Base-by-base conservation (phyloP, 2,113 vertebrate species). In the Rhegmatorhina hoffmannsi region DNA sequence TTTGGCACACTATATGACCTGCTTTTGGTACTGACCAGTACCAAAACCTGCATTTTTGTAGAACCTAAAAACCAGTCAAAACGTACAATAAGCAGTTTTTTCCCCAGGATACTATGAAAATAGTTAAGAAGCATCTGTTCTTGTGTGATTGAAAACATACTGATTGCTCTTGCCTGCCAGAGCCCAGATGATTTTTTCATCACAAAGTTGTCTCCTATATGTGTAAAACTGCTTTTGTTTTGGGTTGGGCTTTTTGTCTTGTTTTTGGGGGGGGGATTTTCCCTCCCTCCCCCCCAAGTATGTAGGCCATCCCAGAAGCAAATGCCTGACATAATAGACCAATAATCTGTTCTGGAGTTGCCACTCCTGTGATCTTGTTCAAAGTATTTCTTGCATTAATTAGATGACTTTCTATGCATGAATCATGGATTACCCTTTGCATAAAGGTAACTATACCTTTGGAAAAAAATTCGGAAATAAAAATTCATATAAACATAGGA, bases 321-420 rank as follows among this genome's bases (percentile, higher is more conserved):
- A 73, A 62, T 46, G 73, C 63, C 64, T 89, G 83, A 86, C 4
- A 36, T 83, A 80, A 92, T 1, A 90, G 44, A 73, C 77, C 59
- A 84, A 46, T 89, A 92, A 92, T 43, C 81, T 79, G 62, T 62
- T 86, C 63, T 36, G 34, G 50, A 78, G 40, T 47, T 81, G 75
- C 94, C 69, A 78, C 78, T 81, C 80, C 38, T 88, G 72, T 87
- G 63, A 85, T 84, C 82, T 79, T 91, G 64, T 97, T 95, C 87
- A 96, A 96, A 96, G 87, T 76, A 92, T 92, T 95, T 94, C 78
- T 91, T 74, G 58, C 85, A 95, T 89, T 95, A 92, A 93, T 18
- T 55, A 96, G 50, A 89, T 90, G 52, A 68, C 63, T 95, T 94
- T 89, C 58, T 83, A 66, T 34, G 43, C 23, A 79, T 96, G 68